Base-by-base conservation (phyloP, 2,888 invertebrate species). In the Chaetogeoica ovagalla region DNA sequence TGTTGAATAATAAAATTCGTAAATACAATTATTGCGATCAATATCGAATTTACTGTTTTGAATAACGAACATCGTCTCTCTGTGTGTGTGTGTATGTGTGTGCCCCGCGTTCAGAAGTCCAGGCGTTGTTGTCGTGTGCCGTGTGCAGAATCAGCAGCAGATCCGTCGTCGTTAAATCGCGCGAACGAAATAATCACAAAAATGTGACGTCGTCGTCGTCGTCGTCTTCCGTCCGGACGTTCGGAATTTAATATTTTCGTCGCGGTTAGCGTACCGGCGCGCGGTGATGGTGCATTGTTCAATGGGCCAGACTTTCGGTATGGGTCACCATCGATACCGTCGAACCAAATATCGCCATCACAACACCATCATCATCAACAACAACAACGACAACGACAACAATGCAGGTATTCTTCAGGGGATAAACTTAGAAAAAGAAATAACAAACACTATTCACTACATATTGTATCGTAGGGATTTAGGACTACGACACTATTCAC, bases 261-360 rank as follows among this genome's bases (percentile, higher is more conserved):
- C 39, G 70, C n/a, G 52, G 59, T 69, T 39, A 79, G 69, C 59
- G 63, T 59, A 79, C 77, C 76, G 55, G 60, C 30, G 30, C 30
- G 30, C 30, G 30, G 77, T 77, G 77, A 79, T 79, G 77, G 77
- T 79, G 70, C 77, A 63, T 63, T 63, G 77, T 79, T 71, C 81
- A 74, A 83, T 83, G 83, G 83, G 83, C 77, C 83, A 83, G 82
- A 82, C 74, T 82, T 81, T 82, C 76, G 82, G 83, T 82, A 83
- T 83, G 83, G 83, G 83, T 73, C 82, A 82, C 76, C 82, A 83
- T 73, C 83, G 83, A 79, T 83, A 82, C 65, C 83, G 83, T 69
- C 83, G 82, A 71, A 77, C 74, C 65, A 83, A 83, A 83, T 79
- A 63, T n/a, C 77, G 77, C 8, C 70, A 62, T 39, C 70, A 70